Evolutionary conservation across 2,113 vertebrate species (phyloP), one percentile per base, ranked within the genome.

Genomic region (Pitta sordida): DNA sequence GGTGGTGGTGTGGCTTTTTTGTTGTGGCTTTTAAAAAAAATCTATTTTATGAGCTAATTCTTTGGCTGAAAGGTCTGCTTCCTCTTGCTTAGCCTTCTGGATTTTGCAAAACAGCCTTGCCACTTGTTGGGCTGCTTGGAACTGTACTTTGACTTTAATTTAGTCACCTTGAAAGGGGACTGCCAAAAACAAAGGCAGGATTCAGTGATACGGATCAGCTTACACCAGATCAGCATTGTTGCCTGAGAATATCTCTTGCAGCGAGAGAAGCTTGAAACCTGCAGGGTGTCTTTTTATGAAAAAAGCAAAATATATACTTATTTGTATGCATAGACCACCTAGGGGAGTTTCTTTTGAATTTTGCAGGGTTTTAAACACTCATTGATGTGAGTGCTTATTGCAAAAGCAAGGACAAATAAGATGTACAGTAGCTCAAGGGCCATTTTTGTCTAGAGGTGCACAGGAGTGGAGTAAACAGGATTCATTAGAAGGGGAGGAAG

Each of bases 161-260:
- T 95, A 93, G 90, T 97, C 95, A 97, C 96, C 97, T 97, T 97
- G 97, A 96, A 96, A 96, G 88, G 88, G 94, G 87, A 74, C 90
- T 95, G 93, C 93, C 73, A 95, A 95, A 97, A 95, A 95, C 95
- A 96, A 96, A 97, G 96, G 83, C 90, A 71, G 94, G 95, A 89
- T 94, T 75, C 88, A 77, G 94, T 39, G 83, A 93, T 93, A 90
- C 2, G 41, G 94, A 97, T 97, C 96, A 91, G 88, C 91, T 94
- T 97, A 75, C 89, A 94, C 94, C 90, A 81, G 86, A 93, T 91
- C 95, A 77, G 89, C 93, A 89, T 94, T 97, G 91, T 96, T 92
- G 93, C 85, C 68, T 63, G 91, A 79, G 75, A 91, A 89, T 93
- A 60, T 90, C 80, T 94, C 95, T 96, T 79, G 95, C 91, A 77